Base-by-base conservation (phyloP, 1,140 invertebrate species). In the Papilio xuthus region DNA sequence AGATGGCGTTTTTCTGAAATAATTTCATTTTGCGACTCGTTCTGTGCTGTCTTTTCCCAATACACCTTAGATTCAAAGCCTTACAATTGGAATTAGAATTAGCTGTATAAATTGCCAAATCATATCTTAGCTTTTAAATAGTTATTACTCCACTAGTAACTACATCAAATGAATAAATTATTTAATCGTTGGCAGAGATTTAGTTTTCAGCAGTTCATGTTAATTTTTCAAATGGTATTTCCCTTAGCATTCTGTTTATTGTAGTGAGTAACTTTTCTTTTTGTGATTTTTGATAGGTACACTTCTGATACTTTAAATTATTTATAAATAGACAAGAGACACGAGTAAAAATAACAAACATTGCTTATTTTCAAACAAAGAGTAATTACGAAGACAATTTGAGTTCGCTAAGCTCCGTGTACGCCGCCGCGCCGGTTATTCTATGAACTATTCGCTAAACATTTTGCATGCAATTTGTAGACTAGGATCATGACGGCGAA, bases 391-490 rank as follows among this genome's bases (percentile, higher is more conserved):
- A 77, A 77, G 75, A 77, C 75, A 47, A 77, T 60, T 77, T 41
- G 26, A 77, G 56, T 41, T 73, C 41, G 42, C 71, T 73, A 73
- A 73, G 41, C 71, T 42, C 20, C n/a, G 70, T 50, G 69, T 42
- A 73, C 71, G 37, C 9, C 71, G 37, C 9, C 42, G 41, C 41
- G 2, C 2, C 42, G 15, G 42, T 73, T 73, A 73, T 73, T 72
- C 70, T 56, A 73, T 75, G 79, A 81, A 41, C 72, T 78, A 72
- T 70, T 74, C 60, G 81, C 78, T 81, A 70, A 82, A 81, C 70
- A 69, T 69, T 78, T 83, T 50, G 81, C 81, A 60, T 82, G 83
- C 76, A 75, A 78, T 78, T 81, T 78, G 32, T 81, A 83, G 75
- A 12, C 75, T 44, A 70, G 80, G 78, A 77, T 76, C 72, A 70